Evolutionary conservation across 2,113 vertebrate species (phyloP).

Genomic region (Hypomesus transpacificus): DNA sequence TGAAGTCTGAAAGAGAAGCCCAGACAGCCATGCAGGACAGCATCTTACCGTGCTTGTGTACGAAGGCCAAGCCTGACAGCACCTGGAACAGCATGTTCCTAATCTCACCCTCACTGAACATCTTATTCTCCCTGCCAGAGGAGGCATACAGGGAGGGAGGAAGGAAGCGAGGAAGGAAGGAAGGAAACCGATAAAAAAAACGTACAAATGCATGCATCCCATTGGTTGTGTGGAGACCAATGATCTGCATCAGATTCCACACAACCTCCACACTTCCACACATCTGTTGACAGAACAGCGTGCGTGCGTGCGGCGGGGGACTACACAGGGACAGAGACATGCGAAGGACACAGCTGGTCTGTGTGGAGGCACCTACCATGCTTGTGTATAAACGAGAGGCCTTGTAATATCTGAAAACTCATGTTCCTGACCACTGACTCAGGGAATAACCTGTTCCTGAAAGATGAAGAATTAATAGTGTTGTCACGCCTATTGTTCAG

Average conservation of each 20-base stretch:
- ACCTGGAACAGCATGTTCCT: slow-evolving; percentile 75
- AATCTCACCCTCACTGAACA: slow-evolving; percentile 76
- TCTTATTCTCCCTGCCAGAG: slow-evolving; percentile 69
- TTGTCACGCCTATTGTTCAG: slow-evolving; percentile 15
- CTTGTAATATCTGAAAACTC: slow-evolving; percentile 98
- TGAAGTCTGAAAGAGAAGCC: slow-evolving; percentile 3
- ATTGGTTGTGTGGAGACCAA: slow-evolving; percentile 47
- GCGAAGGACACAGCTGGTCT: slow-evolving; percentile 12
- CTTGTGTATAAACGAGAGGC: slow-evolving; percentile 97
- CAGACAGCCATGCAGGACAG: slow-evolving; percentile 25
- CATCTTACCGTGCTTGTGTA: slow-evolving; percentile 74
- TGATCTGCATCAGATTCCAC: not conserved
- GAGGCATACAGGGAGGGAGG: slow-evolving; percentile 26
- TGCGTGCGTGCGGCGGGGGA: not conserved
- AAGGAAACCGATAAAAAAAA: slow-evolving; percentile 16
- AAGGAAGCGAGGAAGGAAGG: slow-evolving; percentile 34
- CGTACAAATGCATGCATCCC: slow-evolving; percentile 19
- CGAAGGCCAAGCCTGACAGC: slow-evolving; percentile 72
- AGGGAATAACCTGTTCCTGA: slow-evolving; percentile 95
- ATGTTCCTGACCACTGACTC: slow-evolving; percentile 98
- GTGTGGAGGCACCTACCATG: slow-evolving; percentile 81
- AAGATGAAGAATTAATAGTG: slow-evolving; percentile 65
- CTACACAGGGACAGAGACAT: not conserved
- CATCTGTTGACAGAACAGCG: not conserved
- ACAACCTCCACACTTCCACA: not conserved